Evolutionary conservation across 2,113 vertebrate species (phyloP).

Genomic region (Calypte anna): DNA sequence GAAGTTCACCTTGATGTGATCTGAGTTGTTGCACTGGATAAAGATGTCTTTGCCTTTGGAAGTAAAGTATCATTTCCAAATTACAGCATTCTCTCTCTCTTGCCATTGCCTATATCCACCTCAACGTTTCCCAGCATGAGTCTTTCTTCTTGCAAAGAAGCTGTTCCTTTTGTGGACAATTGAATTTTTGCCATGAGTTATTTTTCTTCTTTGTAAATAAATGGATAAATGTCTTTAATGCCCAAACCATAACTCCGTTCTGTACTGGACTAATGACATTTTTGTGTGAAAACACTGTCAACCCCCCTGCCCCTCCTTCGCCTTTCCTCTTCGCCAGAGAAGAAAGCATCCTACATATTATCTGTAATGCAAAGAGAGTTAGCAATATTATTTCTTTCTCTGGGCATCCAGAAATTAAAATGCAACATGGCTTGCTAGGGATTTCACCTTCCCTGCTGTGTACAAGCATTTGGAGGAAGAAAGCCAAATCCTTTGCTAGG

Average conservation of each 20-base stretch:
- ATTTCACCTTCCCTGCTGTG: neutral
- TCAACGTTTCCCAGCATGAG: neutral
- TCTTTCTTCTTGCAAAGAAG: neutral
- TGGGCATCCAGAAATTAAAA: neutral
- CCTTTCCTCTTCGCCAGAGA: neutral
- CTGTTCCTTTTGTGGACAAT: neutral
- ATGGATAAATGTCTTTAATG: neutral
- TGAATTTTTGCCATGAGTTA: neutral
- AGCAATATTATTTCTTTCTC: neutral
- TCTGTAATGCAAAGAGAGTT: neutral
- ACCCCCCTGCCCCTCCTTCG: neutral
- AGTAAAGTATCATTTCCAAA: neutral
- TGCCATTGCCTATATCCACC: neutral
- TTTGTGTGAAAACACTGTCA: neutral
- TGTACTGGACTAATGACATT: neutral
- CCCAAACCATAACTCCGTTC: neutral
- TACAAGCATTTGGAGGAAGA: neutral
- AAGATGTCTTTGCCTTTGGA: constrained; percentile 12
- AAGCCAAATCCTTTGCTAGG: neutral
- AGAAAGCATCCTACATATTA: fast-evolving
- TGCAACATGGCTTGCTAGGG: neutral
- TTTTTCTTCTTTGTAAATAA: neutral
- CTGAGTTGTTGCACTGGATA: neutral
- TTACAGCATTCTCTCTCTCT: neutral
- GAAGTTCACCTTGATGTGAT: constrained; percentile 48